phyloP scores from a whole-genome alignment of 2,888 invertebrate genomes.

The Drosophila hawaiiensis region DNA sequence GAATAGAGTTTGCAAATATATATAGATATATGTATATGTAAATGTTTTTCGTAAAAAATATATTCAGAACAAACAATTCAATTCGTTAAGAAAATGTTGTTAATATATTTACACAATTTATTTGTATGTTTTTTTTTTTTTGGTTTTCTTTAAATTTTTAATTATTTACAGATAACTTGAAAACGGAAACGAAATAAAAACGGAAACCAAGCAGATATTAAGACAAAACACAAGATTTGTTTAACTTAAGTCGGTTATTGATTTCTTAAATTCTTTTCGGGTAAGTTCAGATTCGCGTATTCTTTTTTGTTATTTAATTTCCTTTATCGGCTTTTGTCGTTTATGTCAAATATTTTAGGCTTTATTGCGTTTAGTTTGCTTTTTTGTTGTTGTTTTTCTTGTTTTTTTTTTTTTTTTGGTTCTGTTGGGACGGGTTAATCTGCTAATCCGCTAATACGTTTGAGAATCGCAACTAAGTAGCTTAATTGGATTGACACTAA shows the following conservation, averaged over 20 bases:
- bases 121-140: constrained; percentile 20
- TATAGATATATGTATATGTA: constrained; percentile 74
- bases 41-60: constrained; percentile 66
- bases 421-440: constrained; percentile 85
- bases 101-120: constrained; percentile 81
- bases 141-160: constrained; percentile 47
- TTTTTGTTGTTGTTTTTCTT: constrained; percentile 30
- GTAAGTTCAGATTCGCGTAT: constrained; percentile 40
- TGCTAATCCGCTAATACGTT: constrained; percentile 85
- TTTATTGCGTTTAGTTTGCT: constrained; percentile 3
- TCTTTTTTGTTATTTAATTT: constrained; percentile 35
- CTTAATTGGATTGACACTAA: constrained; percentile 79
- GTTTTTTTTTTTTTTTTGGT: constrained; percentile 39
- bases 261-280: constrained; percentile 41
- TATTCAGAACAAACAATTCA: constrained; percentile 75
- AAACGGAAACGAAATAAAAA: constrained; percentile 46
- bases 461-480: constrained; percentile 76
- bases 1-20: constrained; percentile 79
- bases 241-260: constrained; percentile 60
- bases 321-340: constrained; percentile 9
- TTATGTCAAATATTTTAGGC: constrained; percentile 18
- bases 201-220: constrained; percentile 61
- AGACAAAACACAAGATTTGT: constrained; percentile 43
- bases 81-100: constrained; percentile 63
- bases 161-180: constrained; percentile 83